A percentile compares a stretch with the other conserved stretches of the same genome.
Evolutionary conservation across 2,797 vertebrate genomes (phyloP).

Genomic region (Sternarchorhynchus goeldii): DNA sequence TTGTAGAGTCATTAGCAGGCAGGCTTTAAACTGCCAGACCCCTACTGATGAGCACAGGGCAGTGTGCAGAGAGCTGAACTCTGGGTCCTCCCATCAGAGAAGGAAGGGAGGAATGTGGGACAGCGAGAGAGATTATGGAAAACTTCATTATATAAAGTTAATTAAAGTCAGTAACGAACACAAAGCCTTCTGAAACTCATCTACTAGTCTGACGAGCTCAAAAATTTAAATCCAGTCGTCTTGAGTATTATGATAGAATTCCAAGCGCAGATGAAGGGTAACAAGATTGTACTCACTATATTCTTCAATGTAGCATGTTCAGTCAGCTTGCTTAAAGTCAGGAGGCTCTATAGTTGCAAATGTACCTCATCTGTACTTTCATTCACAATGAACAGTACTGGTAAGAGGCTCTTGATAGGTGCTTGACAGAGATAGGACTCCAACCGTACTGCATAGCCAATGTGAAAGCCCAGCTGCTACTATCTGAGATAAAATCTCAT

Average conservation of each 20-base stretch:
- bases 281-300: no score
- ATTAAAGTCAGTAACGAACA: constrained; percentile 29
- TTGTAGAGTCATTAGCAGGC: constrained; percentile 75
- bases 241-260: neutral
- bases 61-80: constrained; percentile 58
- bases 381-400: constrained; percentile 60
- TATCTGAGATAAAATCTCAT: constrained; percentile 44
- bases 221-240: neutral
- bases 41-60: constrained; percentile 65
- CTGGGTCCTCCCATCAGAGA: constrained; percentile 17
- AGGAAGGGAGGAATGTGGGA: neutral
- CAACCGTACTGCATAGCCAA: constrained; percentile 56
- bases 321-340: no score
- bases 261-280: neutral
- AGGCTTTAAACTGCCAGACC: constrained; percentile 62
- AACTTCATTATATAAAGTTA: constrained; percentile 40
- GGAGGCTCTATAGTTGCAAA: constrained; percentile 5
- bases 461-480: constrained; percentile 46
- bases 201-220: neutral
- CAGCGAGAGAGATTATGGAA: constrained; percentile 23
- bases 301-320: neutral
- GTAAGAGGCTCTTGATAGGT: constrained; percentile 47
- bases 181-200: neutral
- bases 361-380: constrained; percentile 21
- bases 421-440: no score